phyloP scores from a whole-genome alignment of 2,888 invertebrate species.

The Cantharis rustica region DNA sequence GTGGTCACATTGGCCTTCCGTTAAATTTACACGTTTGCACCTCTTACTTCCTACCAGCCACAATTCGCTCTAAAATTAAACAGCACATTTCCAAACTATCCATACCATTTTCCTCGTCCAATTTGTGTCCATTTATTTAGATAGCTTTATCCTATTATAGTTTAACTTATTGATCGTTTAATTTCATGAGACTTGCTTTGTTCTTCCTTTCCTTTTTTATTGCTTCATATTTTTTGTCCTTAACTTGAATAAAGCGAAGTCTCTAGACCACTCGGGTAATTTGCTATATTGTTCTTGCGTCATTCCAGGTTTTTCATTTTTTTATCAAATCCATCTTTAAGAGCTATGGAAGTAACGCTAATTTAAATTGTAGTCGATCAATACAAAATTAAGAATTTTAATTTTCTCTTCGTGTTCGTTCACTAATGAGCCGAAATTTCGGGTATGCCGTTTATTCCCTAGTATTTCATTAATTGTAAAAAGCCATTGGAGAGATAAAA shows the following conservation, averaged over 20 bases:
- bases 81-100: neutral
- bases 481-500: no score
- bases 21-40: conserved; percentile 19
- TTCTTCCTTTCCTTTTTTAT: neutral
- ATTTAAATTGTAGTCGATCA: no score
- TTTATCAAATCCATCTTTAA: neutral
- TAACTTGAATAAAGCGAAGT: neutral
- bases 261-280: neutral
- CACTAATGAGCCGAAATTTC: no score
- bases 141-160: neutral
- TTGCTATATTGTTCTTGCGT: neutral
- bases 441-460: no score
- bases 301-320: neutral
- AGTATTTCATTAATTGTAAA: no score
- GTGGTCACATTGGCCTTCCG: conserved; percentile 13
- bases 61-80: neutral
- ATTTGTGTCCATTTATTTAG: neutral
- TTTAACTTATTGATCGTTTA: neutral
- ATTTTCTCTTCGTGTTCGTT: no score
- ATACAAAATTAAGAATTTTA: no score
- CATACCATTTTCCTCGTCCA: neutral
- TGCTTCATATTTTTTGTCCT: neutral
- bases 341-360: no score
- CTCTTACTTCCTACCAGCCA: conserved; percentile 1
- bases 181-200: neutral